Percentiles rank a stretch among this genome's conserved stretches.
Evolutionary conservation across 2,797 vertebrate species (phyloP).

Genomic region (Gila robusta): DNA sequence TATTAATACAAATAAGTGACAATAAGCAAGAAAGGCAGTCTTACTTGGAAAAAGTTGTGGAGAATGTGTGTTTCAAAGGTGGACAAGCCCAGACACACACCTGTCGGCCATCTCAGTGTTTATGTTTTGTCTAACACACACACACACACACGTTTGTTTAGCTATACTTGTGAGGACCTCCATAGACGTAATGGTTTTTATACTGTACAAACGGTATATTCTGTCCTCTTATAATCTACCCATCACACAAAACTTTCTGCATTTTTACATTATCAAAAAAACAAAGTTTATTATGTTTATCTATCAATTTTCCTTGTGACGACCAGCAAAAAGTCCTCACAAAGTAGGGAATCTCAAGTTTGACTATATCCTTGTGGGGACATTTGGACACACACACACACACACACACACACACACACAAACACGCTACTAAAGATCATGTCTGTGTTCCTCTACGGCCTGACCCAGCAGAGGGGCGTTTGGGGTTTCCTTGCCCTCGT

Average conservation of each 20-base stretch:
- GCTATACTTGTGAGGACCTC: too few relatives aligned
- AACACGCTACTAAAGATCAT: neutral
- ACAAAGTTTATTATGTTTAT: too few relatives aligned
- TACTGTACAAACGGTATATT: too few relatives aligned
- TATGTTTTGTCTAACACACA: constrained; percentile 71
- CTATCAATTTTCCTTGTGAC: too few relatives aligned
- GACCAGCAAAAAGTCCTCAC: too few relatives aligned
- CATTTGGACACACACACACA: constrained; percentile 22
- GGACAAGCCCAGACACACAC: constrained; percentile 70
- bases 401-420: constrained; percentile 28
- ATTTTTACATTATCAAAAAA: too few relatives aligned
- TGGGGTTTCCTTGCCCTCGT: constrained; percentile 47
- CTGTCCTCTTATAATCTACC: too few relatives aligned
- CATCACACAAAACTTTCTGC: too few relatives aligned
- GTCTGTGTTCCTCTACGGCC: neutral
- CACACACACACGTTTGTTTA: neutral
- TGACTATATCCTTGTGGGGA: too few relatives aligned
- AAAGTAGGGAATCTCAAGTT: too few relatives aligned
- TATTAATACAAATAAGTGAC: neutral
- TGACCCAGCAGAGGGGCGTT: constrained; percentile 7
- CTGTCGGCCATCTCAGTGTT: constrained; percentile 64
- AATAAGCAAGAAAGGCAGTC: neutral
- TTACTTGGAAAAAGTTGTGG: neutral
- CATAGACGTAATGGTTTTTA: too few relatives aligned
- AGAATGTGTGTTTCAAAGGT: constrained; percentile 16